Conservation (phyloP, 2,797 vertebrate species). For the Gambelia wislizenii region DNA sequence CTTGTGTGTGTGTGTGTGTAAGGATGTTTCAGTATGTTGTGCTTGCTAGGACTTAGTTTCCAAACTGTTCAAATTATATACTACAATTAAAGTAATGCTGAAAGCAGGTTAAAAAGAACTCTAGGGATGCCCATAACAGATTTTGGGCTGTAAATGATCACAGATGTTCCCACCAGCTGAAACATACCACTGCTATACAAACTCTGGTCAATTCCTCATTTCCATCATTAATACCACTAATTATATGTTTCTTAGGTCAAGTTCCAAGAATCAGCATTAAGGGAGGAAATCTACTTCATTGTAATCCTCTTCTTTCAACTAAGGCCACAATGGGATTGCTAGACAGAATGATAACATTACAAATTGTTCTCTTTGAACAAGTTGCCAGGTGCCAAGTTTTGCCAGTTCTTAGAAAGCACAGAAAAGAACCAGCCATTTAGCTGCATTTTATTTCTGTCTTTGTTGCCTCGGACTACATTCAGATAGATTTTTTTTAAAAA, state of each 20-base stretch:
- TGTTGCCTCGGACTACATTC: constrained; percentile 50
- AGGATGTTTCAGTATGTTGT: constrained; percentile 56
- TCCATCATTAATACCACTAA: constrained; percentile 65
- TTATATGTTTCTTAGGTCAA: constrained; percentile 58
- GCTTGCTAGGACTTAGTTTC: constrained; percentile 61
- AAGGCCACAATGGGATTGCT: constrained; percentile 72
- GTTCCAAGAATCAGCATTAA: constrained; percentile 56
- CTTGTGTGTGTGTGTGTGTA: constrained; percentile 61
- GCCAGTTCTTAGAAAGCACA: constrained; percentile 62
- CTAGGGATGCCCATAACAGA: constrained; percentile 79
- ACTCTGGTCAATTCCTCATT: constrained; percentile 73
- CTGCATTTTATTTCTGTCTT: constrained; percentile 58
- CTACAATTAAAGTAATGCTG: constrained; percentile 74
- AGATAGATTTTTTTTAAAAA: not conserved
- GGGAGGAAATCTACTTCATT: constrained; percentile 65
- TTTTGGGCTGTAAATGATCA: constrained; percentile 78
- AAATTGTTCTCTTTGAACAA: constrained; percentile 76
- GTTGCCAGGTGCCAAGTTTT: constrained; percentile 77
- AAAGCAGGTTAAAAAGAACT: constrained; percentile 78
- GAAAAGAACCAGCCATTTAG: constrained; percentile 52
- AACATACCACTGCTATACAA: constrained; percentile 64
- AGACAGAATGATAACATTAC: constrained; percentile 79
- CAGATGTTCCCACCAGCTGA: constrained; percentile 82
- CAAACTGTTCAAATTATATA: constrained; percentile 59
- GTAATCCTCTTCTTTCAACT: constrained; percentile 71